Evolutionary conservation across 2,797 vertebrate genomes (phyloP).

Genomic region (Sebastes matsubarae): DNA sequence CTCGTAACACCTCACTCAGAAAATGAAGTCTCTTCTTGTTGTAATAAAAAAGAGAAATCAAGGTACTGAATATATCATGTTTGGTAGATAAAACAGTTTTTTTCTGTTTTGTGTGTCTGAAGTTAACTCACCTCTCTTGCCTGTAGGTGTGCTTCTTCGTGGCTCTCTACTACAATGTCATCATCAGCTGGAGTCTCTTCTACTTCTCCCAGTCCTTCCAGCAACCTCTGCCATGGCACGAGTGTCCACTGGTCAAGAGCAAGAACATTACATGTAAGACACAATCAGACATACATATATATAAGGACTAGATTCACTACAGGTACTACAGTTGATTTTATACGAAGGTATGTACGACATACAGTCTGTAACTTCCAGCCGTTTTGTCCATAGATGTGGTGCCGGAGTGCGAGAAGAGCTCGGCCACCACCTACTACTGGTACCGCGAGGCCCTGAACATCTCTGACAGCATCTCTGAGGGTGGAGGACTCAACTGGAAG

Average conservation of each 20-base stretch:
- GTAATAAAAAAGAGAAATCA: background rate
- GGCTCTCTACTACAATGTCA: conserved; percentile 98
- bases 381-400: conserved; percentile 84
- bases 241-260: conserved; percentile 95
- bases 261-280: conserved; percentile 89
- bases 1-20: background rate
- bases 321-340: background rate
- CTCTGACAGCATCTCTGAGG: conserved; percentile 90
- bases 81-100: background rate
- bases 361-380: background rate
- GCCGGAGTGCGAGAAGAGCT: conserved; percentile 97
- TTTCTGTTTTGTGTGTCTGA: background rate
- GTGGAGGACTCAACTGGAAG: conserved; percentile 96
- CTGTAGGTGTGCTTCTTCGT: conserved; percentile 95
- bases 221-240: conserved; percentile 94
- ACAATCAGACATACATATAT: background rate
- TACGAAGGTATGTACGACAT: background rate
- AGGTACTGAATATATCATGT: background rate
- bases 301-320: background rate
- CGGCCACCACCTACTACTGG: conserved; percentile 98
- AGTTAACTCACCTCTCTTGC: conserved; percentile 1
- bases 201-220: conserved; percentile 99
- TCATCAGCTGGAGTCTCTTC: conserved; percentile 98
- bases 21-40: background rate
- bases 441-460: conserved; percentile 95